Base-by-base conservation (phyloP, 2,797 vertebrate genomes). In the Enteromius paludinosus region DNA sequence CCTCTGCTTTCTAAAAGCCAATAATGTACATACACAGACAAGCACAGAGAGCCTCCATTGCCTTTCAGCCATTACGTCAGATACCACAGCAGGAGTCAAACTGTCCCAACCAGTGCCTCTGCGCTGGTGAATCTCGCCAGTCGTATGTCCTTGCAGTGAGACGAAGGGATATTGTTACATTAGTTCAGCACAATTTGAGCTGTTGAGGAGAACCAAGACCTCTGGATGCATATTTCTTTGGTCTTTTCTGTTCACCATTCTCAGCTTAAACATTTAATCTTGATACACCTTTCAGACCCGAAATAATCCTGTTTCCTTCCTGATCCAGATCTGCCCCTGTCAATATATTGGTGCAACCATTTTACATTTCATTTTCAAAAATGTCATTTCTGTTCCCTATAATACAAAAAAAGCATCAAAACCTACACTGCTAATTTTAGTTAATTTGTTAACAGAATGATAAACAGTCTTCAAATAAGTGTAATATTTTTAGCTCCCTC, bases 21-120 rank as follows among this genome's bases (percentile, higher is more conserved):
- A 38, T 41, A 59, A 52, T 74, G 75, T 65, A 62, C 18, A 38
- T 72, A 47, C 73, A 68, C 66, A 18, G 38, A 78, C 43, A 17
- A 78, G 45, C 45, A 30, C 52, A 49, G 68, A 75, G 49, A 68
- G 54, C 49, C 30, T 85, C 61, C 70, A 83, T 56, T 75, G 66
- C 73, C 35, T 62, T 35, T 78, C 84, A 61, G 33, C 62, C 62
- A 79, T 59, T 41, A 28, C 68, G 62, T 81, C 72, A 76, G 56
- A 82, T 45, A 77, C 52, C 75, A 69, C 79, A 82, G 79, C 65
- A 61, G 86, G 83, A 78, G 75, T 84, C 64, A 70, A 65, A 59
- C 45, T 64, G 64, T 75, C 62, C 59, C 20, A 64, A 66, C 73
- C 80, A 14, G 74, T 61, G 14, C 72, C 43, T 25, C 33, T 43